Evolutionary conservation across 2,113 vertebrate species (phyloP), one percentile per base, ranked within the genome.

Genomic region (Tylochromis polylepis): DNA sequence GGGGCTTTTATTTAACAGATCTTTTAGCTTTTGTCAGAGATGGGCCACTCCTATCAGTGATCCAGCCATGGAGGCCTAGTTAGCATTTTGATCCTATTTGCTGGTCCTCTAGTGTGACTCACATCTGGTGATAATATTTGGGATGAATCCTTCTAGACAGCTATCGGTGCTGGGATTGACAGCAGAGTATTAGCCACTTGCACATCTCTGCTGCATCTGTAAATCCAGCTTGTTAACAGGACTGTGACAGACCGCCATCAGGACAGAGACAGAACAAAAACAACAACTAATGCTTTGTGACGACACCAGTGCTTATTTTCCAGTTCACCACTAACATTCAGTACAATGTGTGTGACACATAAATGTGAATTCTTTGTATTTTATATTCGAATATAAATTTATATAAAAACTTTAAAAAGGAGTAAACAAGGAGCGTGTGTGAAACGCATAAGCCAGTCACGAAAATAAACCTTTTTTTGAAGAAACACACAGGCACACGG

Each of bases 101-200:
- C 79, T 56, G 59, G 53, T 65, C 86, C 82, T 88, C 89, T 79
- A 89, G 65, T 41, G 81, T 83, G 81, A 72, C 58, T 87, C 88
- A 93, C 95, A 96, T 95, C 94, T 96, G 95, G 86, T 89, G 79
- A 67, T 94, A 89, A 95, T 95, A 93, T 96, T 92, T 89, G 83
- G 88, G 90, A 92, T 86, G 92, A 90, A 77, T 91, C 89, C 91
- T 95, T 95, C 89, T 77, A 86, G 91, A 91, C 95, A 96, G 95
- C 94, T 96, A 93, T 95, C 94, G 89, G 91, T 56, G 31, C 31
- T 1, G 57, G 88, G 94, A 93, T 93, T 93, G 92, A 95, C 93
- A 85, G 93, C 22, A 65, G 82, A 79, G 88, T 83, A 95, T 96
- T 96, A 96, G 86, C 85, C 87, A 87, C 85, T 20, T 36, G 77